phyloP scores from a whole-genome alignment of 37 sponge, comb jelly and placozoan genomes.

The Aphrocallistes beatrix region DNA sequence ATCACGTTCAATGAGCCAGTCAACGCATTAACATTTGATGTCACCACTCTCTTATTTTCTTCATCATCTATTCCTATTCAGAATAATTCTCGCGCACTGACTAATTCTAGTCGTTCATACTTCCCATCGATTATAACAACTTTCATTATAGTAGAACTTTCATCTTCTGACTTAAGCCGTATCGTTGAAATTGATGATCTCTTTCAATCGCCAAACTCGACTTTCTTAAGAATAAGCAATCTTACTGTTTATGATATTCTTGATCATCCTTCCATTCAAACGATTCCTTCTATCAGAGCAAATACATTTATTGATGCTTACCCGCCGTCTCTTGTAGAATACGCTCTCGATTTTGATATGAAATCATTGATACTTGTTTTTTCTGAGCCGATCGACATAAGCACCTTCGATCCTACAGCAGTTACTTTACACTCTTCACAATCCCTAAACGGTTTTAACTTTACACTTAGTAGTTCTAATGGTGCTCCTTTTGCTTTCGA shows the following conservation, averaged over 20 bases:
- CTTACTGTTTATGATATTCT: neutral
- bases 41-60: conserved; percentile 18
- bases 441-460: neutral
- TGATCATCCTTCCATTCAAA: neutral
- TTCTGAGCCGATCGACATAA: conserved; percentile 56
- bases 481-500: neutral
- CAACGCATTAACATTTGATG: conserved; percentile 31
- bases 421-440: conserved; percentile 52
- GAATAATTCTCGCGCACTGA: neutral
- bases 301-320: conserved; percentile 24
- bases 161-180: neutral
- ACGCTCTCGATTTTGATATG: conserved; percentile 36
- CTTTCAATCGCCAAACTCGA: neutral
- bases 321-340: conserved; percentile 40
- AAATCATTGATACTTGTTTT: conserved; percentile 50
- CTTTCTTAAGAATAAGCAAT: neutral
- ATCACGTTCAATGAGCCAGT: conserved; percentile 67
- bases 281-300: neutral
- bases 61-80: neutral
- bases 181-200: neutral
- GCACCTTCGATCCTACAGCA: conserved; percentile 30
- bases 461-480: neutral
- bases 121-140: neutral
- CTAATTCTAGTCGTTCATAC: neutral
- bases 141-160: neutral